Evolutionary conservation across 1,140 invertebrate species (phyloP).

Genomic region (Eriocheir sinensis): DNA sequence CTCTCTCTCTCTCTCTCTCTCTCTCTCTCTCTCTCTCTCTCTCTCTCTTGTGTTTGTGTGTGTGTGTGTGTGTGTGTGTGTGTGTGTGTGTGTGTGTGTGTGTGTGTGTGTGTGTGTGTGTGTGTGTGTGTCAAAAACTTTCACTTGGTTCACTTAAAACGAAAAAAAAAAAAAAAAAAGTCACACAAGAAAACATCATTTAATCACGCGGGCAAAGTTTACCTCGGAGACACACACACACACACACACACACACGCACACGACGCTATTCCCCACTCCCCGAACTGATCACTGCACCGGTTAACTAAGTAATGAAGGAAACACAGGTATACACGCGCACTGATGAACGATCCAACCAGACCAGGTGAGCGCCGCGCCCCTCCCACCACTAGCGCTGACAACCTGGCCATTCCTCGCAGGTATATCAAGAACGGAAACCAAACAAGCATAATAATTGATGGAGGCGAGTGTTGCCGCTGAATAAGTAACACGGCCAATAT

Average conservation of each 20-base stretch:
- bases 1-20: neutral
- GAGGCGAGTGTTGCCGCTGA: no score
- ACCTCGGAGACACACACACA: neutral
- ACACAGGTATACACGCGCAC: neutral
- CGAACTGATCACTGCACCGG: neutral
- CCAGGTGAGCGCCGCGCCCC: neutral
- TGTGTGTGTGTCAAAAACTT: no score
- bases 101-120: no score
- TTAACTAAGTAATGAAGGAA: neutral
- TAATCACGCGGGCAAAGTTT: neutral
- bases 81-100: no score
- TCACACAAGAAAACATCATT: neutral
- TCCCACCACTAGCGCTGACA: neutral
- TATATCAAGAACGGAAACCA: no score
- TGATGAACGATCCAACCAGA: neutral
- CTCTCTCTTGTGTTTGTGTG: no score
- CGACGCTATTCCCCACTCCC: neutral
- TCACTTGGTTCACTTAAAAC: neutral
- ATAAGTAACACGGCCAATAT: no score
- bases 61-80: no score
- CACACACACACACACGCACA: neutral
- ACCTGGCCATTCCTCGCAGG: no score
- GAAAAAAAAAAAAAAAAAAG: neutral
- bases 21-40: neutral
- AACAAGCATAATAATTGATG: no score